Percentiles rank a stretch among this genome's conserved stretches.
These are phyloP conservation scores for Musca vetustissima DNA, from an alignment of 1,140 invertebrate species.

Conservation along the genomic window DNA sequence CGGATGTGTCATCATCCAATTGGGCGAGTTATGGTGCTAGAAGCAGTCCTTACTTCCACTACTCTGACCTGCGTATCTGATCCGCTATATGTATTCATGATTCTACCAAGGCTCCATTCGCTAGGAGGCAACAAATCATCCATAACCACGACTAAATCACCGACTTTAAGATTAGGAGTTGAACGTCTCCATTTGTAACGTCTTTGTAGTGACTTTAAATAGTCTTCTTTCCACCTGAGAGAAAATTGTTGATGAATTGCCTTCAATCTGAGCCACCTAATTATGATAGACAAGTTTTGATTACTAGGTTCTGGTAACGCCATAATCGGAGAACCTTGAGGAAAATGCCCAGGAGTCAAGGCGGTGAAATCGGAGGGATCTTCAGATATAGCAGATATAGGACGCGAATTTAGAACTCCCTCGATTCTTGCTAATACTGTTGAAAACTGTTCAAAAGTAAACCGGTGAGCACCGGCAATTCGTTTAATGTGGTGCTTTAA, in stretches of 20 bases:
- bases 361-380: not conserved
- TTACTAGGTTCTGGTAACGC: not conserved
- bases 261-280: not conserved
- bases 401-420: not conserved
- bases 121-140: not conserved
- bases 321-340: not conserved
- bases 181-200: not conserved
- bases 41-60: not conserved
- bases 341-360: not conserved
- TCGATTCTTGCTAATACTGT: not conserved
- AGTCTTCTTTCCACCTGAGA: slow-evolving; percentile 1
- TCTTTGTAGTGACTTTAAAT: not conserved
- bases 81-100: not conserved
- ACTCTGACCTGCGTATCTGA: not conserved
- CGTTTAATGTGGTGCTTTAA: not conserved
- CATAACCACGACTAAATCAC: not conserved
- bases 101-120: not conserved
- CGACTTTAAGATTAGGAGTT: not conserved
- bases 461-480: not conserved
- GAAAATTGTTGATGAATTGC: not conserved
- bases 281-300: not conserved
- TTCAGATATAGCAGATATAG: not conserved
- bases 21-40: not conserved
- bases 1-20: not conserved
- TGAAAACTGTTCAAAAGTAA: not conserved